Evolutionary conservation across 2,797 vertebrate genomes (phyloP).

Genomic region (Streptopelia turtur): DNA sequence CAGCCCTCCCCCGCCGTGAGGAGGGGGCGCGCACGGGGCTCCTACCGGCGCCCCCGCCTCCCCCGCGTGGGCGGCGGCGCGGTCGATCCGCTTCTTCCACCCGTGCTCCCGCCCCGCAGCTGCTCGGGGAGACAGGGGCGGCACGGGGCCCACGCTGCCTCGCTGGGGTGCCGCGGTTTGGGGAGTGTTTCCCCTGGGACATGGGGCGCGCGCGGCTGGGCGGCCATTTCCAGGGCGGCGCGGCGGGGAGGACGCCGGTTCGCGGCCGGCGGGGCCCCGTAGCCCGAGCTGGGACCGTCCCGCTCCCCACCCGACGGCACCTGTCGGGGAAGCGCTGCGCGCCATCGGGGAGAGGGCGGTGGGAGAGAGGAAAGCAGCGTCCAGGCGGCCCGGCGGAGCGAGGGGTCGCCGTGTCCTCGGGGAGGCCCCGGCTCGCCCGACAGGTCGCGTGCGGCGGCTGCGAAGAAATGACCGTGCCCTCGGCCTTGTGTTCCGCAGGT

Average conservation of each 20-base stretch:
- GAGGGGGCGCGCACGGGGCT: not conserved
- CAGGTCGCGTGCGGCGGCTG: not conserved
- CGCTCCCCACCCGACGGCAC: not conserved
- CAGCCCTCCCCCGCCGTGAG: not conserved
- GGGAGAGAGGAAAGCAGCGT: accelerated
- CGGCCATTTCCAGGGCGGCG: not conserved
- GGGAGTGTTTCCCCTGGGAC: not conserved
- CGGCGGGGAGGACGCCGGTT: not conserved
- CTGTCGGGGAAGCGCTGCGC: not conserved
- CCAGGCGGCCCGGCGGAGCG: too few species aligned
- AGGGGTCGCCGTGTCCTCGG: accelerated
- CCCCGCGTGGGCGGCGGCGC: not conserved
- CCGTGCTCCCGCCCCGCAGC: not conserved
- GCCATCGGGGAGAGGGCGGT: too few species aligned
- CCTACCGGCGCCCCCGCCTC: not conserved
- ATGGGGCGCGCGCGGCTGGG: not conserved
- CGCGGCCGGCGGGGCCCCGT: accelerated
- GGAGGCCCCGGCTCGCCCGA: too few species aligned
- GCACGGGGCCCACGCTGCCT: too few species aligned
- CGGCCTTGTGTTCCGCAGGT: not conserved
- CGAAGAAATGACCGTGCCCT: accelerated
- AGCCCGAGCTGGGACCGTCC: too few species aligned
- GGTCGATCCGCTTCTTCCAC: too few species aligned
- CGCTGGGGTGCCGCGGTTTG: not conserved
- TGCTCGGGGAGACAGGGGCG: too few species aligned